Base-by-base conservation (phyloP, 1,140 invertebrate genomes). In the Nasonia giraulti region DNA sequence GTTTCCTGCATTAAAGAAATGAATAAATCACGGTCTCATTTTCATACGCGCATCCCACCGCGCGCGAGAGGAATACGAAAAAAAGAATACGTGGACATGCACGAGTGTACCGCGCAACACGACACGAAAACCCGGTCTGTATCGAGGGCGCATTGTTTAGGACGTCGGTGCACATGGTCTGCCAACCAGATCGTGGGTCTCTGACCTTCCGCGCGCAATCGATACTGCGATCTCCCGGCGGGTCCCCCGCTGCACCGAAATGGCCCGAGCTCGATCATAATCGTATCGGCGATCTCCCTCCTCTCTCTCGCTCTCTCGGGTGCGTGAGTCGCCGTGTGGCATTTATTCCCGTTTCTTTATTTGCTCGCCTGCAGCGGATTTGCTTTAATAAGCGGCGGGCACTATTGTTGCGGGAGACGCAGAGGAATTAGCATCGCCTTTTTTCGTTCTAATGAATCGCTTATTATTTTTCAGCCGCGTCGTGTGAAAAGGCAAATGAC, bases 171-270 rank as follows among this genome's bases (percentile, higher is more conserved):
- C 90, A 91, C 90, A 91, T 91, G 91, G 89, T 85, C 88, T 91
- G 85, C 90, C 90, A 91, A 91, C 90, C 90, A 91, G 89, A 91
- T 91, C 90, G 89, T 88, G 87, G 91, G 90, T 91, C 90, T 91
- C 89, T 91, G 91, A 92, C 91, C 90, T 90, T 90, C 87, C 80
- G 74, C 85, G 86, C 87, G 87, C 88, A 91, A 91, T 91, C 91
- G 90, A 91, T 88, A 87, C 89, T 87, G 88, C 87, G 89, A 92
- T 91, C 90, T 90, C 83, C 80, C 82, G 86, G 27, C 27, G 27
- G 27, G 87, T 87, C 86, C 86, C 87, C 86, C 86, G 84, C 81
- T 87, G 87, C 50, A 55, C 87, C 84, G 79, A 84, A 87, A 88
- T 85, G 85, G 55, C 84, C 74, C 50, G 77, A 79, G 66, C 50